Percentiles rank a stretch among this genome's conserved stretches.
Evolutionary conservation across 2,797 vertebrate genomes (phyloP).

Genomic region (Anableps anableps): DNA sequence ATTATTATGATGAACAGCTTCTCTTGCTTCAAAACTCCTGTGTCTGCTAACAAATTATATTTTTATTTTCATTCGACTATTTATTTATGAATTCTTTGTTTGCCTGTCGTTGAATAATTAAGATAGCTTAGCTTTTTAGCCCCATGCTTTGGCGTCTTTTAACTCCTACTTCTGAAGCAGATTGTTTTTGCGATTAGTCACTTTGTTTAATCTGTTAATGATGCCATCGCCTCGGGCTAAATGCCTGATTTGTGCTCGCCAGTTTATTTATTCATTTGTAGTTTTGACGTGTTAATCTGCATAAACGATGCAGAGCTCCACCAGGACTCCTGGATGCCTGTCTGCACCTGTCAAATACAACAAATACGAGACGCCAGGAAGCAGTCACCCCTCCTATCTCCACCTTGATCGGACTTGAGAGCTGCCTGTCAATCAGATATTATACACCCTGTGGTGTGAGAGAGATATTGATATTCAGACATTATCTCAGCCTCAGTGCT

Average conservation of each 20-base stretch:
- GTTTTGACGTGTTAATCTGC: constrained; percentile 81
- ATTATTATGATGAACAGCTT: not conserved
- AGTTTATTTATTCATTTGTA: constrained; percentile 83
- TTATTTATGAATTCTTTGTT: constrained; percentile 77
- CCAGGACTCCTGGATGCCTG: constrained; percentile 63
- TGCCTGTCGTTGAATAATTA: constrained; percentile 78
- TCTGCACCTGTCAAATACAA: constrained; percentile 72
- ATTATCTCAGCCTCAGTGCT: constrained; percentile 24
- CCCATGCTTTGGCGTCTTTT: constrained; percentile 76
- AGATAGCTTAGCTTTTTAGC: constrained; percentile 79
- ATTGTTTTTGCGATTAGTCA: constrained; percentile 80
- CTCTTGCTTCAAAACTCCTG: constrained; percentile 12
- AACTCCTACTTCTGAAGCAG: constrained; percentile 76
- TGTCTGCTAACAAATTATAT: constrained; percentile 41
- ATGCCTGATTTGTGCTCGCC: constrained; percentile 75
- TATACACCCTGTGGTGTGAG: constrained; percentile 42
- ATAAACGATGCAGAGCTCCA: constrained; percentile 74
- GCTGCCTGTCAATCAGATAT: constrained; percentile 62
- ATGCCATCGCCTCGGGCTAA: constrained; percentile 79
- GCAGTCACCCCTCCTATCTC: constrained; percentile 51
- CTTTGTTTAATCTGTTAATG: constrained; percentile 84
- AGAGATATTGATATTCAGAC: constrained; percentile 41
- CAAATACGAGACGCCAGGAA: constrained; percentile 59
- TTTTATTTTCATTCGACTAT: constrained; percentile 39
- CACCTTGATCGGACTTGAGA: constrained; percentile 52